Conservation (phyloP, 2,797 vertebrate genomes). For the Molossus alvarezi region DNA sequence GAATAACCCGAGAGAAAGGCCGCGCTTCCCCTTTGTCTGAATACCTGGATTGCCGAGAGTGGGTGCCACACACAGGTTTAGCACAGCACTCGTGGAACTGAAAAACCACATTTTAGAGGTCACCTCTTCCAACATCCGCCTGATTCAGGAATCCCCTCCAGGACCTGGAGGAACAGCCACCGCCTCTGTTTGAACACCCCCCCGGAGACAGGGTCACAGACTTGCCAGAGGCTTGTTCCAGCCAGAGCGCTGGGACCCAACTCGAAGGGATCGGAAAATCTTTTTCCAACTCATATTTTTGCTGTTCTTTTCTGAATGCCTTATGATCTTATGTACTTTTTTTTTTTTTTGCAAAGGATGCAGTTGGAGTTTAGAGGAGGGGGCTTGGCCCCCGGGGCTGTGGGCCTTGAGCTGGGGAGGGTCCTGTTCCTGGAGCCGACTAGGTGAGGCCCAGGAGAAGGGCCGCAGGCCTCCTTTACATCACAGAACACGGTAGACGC, state of each 20-base stretch:
- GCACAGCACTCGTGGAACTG: background rate
- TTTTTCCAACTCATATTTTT: background rate
- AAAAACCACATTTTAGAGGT: background rate
- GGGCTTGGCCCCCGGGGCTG: background rate
- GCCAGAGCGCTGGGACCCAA: background rate
- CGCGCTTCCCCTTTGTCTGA: conserved; percentile 59
- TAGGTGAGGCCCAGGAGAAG: background rate
- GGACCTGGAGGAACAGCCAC: background rate
- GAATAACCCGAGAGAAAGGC: background rate
- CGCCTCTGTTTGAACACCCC: background rate
- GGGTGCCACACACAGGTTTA: background rate
- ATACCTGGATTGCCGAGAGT: background rate
- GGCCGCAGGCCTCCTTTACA: background rate
- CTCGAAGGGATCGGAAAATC: background rate
- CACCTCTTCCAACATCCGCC: background rate
- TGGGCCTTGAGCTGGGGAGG: background rate
- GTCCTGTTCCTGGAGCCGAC: background rate
- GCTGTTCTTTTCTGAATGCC: background rate
- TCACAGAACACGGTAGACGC: background rate
- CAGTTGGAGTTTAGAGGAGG: background rate
- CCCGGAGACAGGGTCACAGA: background rate
- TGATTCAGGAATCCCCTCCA: background rate
- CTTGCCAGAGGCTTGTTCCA: background rate
- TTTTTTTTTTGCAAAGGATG: background rate
- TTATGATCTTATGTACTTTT: background rate